Percentiles rank a stretch among this genome's conserved stretches.
phyloP scores from a whole-genome alignment of 2,888 invertebrate genomes.

The Hetaerina titia region DNA sequence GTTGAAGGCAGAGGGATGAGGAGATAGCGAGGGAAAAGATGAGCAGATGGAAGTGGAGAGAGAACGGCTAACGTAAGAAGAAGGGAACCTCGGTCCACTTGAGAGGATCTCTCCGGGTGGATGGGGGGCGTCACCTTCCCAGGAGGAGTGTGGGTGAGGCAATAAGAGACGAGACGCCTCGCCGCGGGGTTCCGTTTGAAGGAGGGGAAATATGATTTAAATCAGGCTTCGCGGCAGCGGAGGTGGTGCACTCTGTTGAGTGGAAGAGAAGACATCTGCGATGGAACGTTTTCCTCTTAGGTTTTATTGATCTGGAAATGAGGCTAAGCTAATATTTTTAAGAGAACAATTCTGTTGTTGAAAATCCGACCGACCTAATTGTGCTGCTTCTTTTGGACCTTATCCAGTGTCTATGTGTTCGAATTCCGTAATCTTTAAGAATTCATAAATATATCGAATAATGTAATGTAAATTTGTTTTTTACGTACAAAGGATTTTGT shows the following conservation, averaged over 20 bases:
- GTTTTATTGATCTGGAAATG: neutral
- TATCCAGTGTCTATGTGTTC: too few species aligned
- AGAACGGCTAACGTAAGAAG: neutral
- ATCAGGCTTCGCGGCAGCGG: neutral
- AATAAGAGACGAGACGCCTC: neutral
- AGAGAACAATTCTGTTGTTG: too few species aligned
- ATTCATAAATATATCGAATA: too few species aligned
- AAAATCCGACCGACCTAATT: too few species aligned
- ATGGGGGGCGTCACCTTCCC: neutral
- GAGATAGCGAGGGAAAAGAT: neutral
- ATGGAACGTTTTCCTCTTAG: neutral
- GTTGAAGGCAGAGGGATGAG: neutral
- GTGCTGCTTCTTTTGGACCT: too few species aligned
- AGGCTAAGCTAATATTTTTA: neutral
- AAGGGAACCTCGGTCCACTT: neutral
- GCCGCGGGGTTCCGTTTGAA: neutral
- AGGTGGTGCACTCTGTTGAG: neutral
- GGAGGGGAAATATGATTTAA: neutral
- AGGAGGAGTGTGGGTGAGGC: neutral
- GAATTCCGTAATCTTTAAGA: too few species aligned
- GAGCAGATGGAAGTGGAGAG: neutral
- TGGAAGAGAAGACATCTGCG: neutral
- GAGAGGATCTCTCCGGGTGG: neutral
- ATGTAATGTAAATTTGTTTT: too few species aligned
- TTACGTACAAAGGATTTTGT: too few species aligned